These are phyloP conservation scores for Progne subis DNA, from an alignment of 2,113 vertebrate genomes.

Conservation along the genomic window DNA sequence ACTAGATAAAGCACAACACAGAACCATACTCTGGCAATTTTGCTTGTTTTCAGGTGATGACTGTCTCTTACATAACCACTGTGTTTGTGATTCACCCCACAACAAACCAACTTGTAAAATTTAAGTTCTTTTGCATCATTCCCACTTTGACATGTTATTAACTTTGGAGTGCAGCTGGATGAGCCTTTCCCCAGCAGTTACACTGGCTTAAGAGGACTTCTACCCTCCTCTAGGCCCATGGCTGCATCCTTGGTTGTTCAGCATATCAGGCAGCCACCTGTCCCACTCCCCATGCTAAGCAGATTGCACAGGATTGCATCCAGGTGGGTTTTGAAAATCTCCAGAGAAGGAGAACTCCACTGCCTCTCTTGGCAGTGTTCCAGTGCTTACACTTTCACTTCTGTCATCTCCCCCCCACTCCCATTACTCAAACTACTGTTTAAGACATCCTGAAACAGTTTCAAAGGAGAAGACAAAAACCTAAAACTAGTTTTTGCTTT, in stretches of 20 bases:
- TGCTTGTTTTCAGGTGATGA: neutral
- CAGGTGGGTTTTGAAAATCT: neutral
- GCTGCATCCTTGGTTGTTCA: neutral
- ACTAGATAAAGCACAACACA: neutral
- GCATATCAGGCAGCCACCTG: neutral
- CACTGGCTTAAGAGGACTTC: neutral
- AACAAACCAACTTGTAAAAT: neutral
- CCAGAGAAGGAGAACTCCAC: neutral
- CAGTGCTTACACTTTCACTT: neutral
- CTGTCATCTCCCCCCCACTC: neutral
- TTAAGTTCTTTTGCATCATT: neutral
- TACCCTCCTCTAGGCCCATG: neutral
- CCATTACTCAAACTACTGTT: neutral
- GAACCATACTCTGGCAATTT: fast-evolving
- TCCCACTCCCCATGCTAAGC: neutral
- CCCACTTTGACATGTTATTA: neutral
- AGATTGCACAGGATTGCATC: neutral
- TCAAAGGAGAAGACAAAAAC: neutral
- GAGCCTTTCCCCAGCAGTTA: neutral
- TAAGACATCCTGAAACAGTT: neutral
- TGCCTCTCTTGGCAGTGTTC: neutral
- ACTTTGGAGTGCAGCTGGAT: fast-evolving
- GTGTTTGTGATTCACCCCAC: neutral
- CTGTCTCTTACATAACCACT: neutral
- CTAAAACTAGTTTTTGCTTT: neutral